These are phyloP conservation scores for Glaucidium brasilianum DNA, from an alignment of 2,113 vertebrate species.

Conservation along the genomic window DNA sequence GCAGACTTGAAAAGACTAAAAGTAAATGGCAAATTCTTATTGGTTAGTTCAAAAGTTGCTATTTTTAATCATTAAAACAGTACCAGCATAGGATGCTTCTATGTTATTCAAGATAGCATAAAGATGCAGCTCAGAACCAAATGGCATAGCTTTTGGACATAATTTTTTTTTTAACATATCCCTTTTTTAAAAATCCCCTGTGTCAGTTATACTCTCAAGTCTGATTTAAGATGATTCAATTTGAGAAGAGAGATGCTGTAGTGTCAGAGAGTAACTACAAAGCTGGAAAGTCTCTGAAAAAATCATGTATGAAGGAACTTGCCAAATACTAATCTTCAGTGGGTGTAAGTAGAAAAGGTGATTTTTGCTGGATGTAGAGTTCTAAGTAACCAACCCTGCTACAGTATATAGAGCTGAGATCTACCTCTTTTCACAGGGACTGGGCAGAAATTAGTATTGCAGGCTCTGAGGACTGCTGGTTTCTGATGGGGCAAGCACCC, in stretches of 20 bases:
- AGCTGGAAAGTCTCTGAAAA: neutral
- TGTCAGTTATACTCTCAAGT: neutral
- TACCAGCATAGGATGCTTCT: neutral
- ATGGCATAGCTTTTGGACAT: neutral
- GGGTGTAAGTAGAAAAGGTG: neutral
- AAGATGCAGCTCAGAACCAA: neutral
- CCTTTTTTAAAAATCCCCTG: neutral
- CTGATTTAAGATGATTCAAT: neutral
- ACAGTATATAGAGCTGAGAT: neutral
- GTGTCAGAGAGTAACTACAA: neutral
- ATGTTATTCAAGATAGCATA: neutral
- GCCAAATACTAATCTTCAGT: neutral
- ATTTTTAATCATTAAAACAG: neutral
- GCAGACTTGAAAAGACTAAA: neutral
- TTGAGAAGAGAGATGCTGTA: neutral
- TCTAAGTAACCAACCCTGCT: neutral
- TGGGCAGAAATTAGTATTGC: constrained; percentile 94
- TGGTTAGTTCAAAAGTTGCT: neutral
- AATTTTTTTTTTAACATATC: neutral
- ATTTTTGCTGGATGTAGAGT: neutral
- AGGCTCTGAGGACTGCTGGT: constrained; percentile 85
- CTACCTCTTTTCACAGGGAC: constrained; percentile 75
- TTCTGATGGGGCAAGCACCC: constrained; percentile 86
- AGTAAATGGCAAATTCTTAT: neutral
- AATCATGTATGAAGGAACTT: neutral